Conservation (phyloP, 2,888 invertebrate genomes). For the Phaedon cochleariae region DNA sequence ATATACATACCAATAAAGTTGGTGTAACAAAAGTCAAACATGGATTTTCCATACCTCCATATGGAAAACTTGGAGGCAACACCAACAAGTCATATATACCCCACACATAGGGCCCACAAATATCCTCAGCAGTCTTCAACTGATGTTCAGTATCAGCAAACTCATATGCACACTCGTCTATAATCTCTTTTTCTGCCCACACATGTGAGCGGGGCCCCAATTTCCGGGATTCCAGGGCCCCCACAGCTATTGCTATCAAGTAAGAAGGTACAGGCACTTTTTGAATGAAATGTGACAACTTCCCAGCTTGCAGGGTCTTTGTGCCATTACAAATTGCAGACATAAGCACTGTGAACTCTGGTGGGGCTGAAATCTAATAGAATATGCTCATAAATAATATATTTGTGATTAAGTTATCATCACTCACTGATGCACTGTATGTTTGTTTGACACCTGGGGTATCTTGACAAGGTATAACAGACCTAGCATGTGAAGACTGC, state of each 20-base stretch:
- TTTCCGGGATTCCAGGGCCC: slow-evolving; percentile 76
- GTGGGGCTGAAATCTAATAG: slow-evolving; percentile 73
- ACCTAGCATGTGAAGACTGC: slow-evolving; percentile 87
- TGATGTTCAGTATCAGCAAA: slow-evolving; percentile 89
- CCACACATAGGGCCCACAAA: slow-evolving; percentile 93
- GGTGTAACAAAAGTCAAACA: slow-evolving; percentile 96
- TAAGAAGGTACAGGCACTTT: slow-evolving; percentile 89
- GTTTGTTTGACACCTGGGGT: slow-evolving; percentile 89
- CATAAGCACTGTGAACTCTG: slow-evolving; percentile 84
- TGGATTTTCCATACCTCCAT: slow-evolving; percentile 98
- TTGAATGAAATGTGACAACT: slow-evolving; percentile 72
- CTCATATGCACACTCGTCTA: slow-evolving; percentile 86
- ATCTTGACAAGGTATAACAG: slow-evolving; percentile 92
- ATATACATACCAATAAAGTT: slow-evolving; percentile 74
- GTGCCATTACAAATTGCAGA: slow-evolving; percentile 75
- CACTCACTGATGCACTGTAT: slow-evolving; percentile 68
- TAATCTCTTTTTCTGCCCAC: slow-evolving; percentile 88
- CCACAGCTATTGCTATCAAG: slow-evolving; percentile 88
- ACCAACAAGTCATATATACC: slow-evolving; percentile 88
- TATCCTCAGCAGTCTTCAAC: slow-evolving; percentile 80
- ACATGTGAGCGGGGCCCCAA: slow-evolving; percentile 85
- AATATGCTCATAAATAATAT: no score
- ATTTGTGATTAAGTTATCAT: background rate
- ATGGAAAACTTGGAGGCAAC: slow-evolving; percentile 93
- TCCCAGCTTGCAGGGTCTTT: slow-evolving; percentile 59